Evolutionary conservation across 2,888 invertebrate genomes (phyloP).

Genomic region (Incurvaria masculella): DNA sequence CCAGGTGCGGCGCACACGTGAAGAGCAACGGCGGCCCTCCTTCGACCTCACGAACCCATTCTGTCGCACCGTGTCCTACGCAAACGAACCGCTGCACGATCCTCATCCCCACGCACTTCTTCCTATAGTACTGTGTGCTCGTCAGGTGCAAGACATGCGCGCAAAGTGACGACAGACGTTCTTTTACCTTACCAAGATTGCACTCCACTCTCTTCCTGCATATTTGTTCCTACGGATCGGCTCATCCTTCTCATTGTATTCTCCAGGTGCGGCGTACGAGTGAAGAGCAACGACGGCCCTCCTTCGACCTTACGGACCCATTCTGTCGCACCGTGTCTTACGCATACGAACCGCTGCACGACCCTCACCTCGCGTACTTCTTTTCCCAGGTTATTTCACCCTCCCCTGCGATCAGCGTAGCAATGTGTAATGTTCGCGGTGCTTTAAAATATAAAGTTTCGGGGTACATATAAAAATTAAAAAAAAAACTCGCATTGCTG

Average conservation of each 20-base stretch:
- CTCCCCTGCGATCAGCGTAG: too few relatives aligned
- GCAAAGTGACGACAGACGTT: too few relatives aligned
- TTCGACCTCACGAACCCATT: conserved; percentile 47
- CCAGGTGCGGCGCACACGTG: conserved; percentile 28
- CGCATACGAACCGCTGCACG: conserved; percentile 58
- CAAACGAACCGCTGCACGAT: conserved; percentile 59
- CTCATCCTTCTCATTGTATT: background rate
- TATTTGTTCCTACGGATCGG: too few relatives aligned
- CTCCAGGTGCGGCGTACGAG: conserved; percentile 28
- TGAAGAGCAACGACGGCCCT: conserved; percentile 28
- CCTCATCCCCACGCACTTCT: conserved; percentile 54
- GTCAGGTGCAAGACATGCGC: too few relatives aligned
- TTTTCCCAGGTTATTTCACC: too few relatives aligned
- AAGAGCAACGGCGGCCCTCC: conserved; percentile 28
- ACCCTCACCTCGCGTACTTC: conserved; percentile 53
- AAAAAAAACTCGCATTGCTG: too few relatives aligned
- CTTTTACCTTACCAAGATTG: too few relatives aligned
- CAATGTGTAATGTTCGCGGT: too few relatives aligned
- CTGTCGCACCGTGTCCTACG: conserved; percentile 44
- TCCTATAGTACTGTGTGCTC: too few relatives aligned
- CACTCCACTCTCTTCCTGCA: too few relatives aligned
- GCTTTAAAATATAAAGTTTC: too few relatives aligned
- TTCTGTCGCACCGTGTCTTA: conserved; percentile 46
- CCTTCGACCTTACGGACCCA: conserved; percentile 44
- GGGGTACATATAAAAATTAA: too few relatives aligned